Conservation (phyloP, 2,113 vertebrate genomes). For the Rhizomys pruinosus region DNA sequence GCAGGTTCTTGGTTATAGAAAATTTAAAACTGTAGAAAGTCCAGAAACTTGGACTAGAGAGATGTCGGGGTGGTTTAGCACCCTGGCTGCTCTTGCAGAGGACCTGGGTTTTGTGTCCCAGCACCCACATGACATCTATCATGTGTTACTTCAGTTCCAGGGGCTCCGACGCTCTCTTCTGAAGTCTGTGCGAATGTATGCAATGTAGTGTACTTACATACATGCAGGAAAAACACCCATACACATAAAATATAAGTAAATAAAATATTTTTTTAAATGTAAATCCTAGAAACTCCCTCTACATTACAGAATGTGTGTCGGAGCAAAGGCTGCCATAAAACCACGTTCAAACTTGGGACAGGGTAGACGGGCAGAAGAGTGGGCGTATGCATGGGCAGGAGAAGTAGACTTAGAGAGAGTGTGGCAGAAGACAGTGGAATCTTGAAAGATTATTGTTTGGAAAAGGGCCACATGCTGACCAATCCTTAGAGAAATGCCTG, state of each 20-base stretch:
- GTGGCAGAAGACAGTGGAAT: neutral
- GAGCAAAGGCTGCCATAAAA: neutral
- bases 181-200: too few relatives aligned
- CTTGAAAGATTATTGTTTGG: slow-evolving; percentile 1
- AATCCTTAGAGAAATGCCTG: slow-evolving; percentile 2
- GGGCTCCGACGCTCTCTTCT: too few relatives aligned
- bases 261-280: too few relatives aligned
- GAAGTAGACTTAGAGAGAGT: neutral
- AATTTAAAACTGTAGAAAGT: slow-evolving; percentile 24
- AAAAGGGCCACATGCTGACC: neutral
- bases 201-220: too few relatives aligned
- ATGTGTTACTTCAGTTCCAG: too few relatives aligned
- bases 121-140: too few relatives aligned
- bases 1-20: neutral
- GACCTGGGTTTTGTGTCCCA: too few relatives aligned
- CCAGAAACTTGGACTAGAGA: neutral
- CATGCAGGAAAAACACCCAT: too few relatives aligned
- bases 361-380: neutral
- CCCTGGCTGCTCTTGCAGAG: too few relatives aligned
- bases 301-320: neutral
- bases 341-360: neutral
- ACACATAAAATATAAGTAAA: too few relatives aligned
- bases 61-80: too few relatives aligned
- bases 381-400: neutral
- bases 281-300: neutral